Percentiles rank a stretch among this genome's conserved stretches.
Conservation (phyloP, 2,797 vertebrate species). For the Molossus molossus region DNA sequence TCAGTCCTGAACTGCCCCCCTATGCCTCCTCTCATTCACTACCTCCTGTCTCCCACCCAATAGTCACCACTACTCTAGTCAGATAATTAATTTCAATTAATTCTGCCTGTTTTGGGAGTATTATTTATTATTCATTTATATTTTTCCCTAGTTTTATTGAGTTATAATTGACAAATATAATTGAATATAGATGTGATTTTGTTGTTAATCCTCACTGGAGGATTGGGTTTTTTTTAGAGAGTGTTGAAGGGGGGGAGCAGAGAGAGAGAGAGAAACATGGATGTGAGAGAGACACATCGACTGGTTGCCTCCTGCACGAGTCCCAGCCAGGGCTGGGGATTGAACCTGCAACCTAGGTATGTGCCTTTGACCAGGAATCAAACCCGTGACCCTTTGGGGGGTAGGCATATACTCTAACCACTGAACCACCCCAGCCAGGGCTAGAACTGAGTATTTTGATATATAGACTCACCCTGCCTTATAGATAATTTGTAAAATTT, state of each 20-base stretch:
- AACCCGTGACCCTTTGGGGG: too few species aligned
- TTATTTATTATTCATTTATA: background rate
- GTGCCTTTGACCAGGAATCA: too few species aligned
- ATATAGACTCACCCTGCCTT: background rate
- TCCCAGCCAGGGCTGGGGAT: too few species aligned
- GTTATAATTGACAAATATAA: background rate
- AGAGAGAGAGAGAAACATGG: too few species aligned
- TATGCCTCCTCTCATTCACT: background rate
- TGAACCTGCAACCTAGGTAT: too few species aligned
- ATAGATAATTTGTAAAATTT: constrained; percentile 26
- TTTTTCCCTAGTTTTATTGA: constrained; percentile 5
- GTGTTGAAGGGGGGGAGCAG: too few species aligned
- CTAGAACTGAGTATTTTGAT: constrained; percentile 8
- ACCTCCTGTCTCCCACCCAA: background rate
- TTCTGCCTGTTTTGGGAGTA: background rate
- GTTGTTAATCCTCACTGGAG: background rate
- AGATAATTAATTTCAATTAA: background rate
- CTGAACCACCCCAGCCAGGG: too few species aligned
- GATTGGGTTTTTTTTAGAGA: too few species aligned
- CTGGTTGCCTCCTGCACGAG: too few species aligned
- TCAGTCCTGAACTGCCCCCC: background rate
- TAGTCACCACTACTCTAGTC: background rate
- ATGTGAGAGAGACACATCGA: too few species aligned
- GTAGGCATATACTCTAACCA: too few species aligned
- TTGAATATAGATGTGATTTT: background rate